Percentiles rank a stretch among this genome's conserved stretches.
phyloP scores from a whole-genome alignment of 2,113 vertebrate species.

The Chloropsis hardwickii region DNA sequence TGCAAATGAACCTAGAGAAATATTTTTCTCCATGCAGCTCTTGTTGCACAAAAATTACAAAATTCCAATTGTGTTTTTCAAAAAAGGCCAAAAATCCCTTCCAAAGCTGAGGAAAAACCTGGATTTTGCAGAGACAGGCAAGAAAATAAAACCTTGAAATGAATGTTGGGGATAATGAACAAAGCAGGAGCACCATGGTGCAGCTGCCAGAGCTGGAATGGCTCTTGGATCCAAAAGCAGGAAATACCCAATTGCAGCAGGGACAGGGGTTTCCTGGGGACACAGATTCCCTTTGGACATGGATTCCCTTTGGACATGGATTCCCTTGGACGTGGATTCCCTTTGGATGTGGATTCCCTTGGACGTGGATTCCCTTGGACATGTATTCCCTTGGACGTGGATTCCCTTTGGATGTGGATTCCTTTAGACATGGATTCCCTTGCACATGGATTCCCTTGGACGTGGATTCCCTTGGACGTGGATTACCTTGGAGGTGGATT shows the following conservation, averaged over 20 bases:
- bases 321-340: fast-evolving
- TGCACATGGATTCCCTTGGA: background rate
- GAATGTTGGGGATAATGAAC: background rate
- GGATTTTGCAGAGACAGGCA: background rate
- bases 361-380: too few species aligned
- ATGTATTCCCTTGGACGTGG: fast-evolving
- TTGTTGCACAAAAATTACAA: background rate
- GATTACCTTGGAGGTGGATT: background rate
- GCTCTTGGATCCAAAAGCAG: background rate
- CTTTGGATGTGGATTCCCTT: background rate
- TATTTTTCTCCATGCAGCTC: background rate
- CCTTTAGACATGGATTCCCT: background rate
- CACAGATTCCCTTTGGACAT: fast-evolving
- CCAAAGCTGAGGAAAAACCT: background rate
- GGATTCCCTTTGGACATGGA: fast-evolving
- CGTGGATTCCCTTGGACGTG: fast-evolving
- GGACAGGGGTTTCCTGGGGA: background rate
- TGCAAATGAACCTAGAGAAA: background rate
- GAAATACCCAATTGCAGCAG: background rate
- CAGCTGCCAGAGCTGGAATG: background rate
- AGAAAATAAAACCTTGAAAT: background rate
- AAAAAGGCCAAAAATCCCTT: background rate
- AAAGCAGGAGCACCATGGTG: background rate
- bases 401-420: fast-evolving
- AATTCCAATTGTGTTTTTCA: background rate